These are phyloP conservation scores for Asteroscopus sphinx DNA, from an alignment of 2,888 invertebrate genomes.

Conservation along the genomic window DNA sequence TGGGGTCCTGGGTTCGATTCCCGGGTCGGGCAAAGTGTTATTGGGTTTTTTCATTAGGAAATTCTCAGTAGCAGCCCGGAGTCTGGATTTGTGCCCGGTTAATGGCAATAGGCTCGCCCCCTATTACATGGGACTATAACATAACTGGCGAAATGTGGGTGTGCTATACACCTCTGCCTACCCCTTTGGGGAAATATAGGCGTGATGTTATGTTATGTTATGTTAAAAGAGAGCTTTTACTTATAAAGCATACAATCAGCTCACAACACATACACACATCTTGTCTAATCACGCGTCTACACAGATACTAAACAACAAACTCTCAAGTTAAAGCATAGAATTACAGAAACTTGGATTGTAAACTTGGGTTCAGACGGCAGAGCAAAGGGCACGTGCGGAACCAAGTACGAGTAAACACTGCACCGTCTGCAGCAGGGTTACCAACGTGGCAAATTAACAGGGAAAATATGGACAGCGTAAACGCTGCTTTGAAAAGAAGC, in stretches of 20 bases:
- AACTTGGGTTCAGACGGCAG: conserved; percentile 60
- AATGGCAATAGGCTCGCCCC: no score
- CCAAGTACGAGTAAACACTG: conserved; percentile 61
- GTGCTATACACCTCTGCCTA: no score
- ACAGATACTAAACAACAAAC: conserved; percentile 36
- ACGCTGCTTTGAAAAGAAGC: conserved; percentile 26
- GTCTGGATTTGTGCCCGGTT: no score
- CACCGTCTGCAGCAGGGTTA: conserved; percentile 47
- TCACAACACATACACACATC: conserved; percentile 5
- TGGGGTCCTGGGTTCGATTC: no score
- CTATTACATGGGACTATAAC: no score
- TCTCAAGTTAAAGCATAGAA: conserved; percentile 53
- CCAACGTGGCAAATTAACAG: conserved; percentile 41
- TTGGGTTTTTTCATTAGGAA: no score
- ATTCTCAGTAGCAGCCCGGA: no score
- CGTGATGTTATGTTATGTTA: no score
- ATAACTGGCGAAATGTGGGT: no score
- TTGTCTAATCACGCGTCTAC: conserved; percentile 24
- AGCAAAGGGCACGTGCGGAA: conserved; percentile 58
- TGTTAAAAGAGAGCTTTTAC: no score
- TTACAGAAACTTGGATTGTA: conserved; percentile 68
- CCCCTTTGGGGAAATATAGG: no score
- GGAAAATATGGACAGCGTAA: conserved; percentile 42
- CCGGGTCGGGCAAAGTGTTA: no score
- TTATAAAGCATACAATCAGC: neutral